Conservation (phyloP, 2,113 vertebrate genomes). For the Henicopernis longicauda region DNA sequence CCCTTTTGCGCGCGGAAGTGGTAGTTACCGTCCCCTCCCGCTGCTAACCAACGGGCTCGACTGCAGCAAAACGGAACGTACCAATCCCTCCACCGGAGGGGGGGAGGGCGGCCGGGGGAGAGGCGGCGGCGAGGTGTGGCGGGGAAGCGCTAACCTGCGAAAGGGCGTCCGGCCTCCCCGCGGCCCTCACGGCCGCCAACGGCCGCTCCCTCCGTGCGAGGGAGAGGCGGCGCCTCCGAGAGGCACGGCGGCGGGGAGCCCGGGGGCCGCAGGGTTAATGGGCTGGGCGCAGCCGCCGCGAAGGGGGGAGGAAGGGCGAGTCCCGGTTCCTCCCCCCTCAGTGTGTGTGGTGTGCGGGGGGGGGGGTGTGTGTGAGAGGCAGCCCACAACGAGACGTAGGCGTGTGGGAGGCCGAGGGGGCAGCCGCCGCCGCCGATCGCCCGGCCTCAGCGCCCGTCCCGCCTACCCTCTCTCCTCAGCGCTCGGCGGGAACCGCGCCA, state of each 20-base stretch:
- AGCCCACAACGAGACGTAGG: not conserved
- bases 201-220: not conserved
- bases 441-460: not conserved
- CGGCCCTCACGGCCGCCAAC: too few relatives aligned
- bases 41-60: not conserved
- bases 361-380: not conserved
- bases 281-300: not conserved
- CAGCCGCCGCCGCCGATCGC: not conserved
- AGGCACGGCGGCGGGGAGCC: not conserved
- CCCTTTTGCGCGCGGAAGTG: not conserved
- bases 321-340: not conserved
- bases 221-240: not conserved
- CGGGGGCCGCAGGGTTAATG: not conserved
- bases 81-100: slow-evolving; percentile 49
- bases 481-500: not conserved
- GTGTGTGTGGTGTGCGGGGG: not conserved
- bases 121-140: not conserved
- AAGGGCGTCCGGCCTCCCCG: not conserved
- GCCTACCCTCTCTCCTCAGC: not conserved
- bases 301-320: not conserved
- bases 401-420: not conserved
- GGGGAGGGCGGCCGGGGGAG: not conserved
- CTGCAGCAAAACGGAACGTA: slow-evolving; percentile 75
- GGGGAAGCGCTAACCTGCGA: not conserved
- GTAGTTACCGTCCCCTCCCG: slow-evolving; percentile 13